Evolutionary conservation across 2,113 vertebrate species (phyloP).

Genomic region (Burhinus oedicnemus): DNA sequence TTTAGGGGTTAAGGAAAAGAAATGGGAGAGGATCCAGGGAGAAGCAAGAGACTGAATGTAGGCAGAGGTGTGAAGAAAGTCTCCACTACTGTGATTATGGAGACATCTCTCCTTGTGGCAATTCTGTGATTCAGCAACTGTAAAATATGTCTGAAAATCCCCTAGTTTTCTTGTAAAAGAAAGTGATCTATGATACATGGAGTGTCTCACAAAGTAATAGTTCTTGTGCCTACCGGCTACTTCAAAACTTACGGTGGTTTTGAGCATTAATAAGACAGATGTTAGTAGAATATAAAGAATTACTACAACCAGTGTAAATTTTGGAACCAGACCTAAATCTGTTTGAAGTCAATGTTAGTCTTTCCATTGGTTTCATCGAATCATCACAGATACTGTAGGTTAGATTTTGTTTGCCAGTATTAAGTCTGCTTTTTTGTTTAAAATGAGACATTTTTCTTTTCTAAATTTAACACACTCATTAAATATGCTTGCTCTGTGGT

Average conservation of each 20-base stretch:
- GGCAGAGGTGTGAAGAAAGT: neutral
- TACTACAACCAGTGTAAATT: neutral
- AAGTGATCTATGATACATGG: neutral
- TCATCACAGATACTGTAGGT: neutral
- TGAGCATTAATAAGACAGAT: neutral
- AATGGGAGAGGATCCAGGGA: neutral
- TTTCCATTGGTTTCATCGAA: neutral
- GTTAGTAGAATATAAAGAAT: neutral
- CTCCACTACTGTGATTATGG: neutral
- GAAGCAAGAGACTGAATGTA: neutral
- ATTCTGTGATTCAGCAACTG: neutral
- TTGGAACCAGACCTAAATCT: neutral
- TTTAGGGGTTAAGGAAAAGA: neutral
- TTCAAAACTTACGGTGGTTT: neutral
- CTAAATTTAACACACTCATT: constrained; percentile 1
- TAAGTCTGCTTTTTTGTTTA: constrained; percentile 1
- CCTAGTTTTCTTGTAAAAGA: neutral
- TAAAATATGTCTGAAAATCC: neutral
- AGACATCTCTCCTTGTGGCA: neutral
- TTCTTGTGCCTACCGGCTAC: neutral
- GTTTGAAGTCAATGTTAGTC: neutral
- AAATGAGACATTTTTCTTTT: constrained; percentile 43
- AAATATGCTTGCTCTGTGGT: constrained; percentile 1
- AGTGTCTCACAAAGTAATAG: neutral
- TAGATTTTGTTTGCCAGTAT: neutral